These are phyloP conservation scores for Eubasilissa splendida DNA, from an alignment of 2,888 invertebrate species.

Conservation along the genomic window DNA sequence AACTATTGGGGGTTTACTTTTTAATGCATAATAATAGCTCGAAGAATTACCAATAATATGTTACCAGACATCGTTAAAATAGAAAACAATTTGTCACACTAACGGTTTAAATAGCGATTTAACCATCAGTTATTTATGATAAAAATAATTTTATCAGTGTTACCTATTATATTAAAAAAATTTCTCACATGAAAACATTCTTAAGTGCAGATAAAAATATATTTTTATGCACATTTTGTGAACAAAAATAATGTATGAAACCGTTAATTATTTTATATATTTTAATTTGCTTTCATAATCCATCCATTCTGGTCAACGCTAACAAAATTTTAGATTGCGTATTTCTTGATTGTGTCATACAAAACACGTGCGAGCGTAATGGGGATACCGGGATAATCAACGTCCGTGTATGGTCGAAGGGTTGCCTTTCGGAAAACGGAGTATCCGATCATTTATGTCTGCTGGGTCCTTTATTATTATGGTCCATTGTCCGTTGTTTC, in stretches of 20 bases:
- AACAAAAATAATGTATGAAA: no score
- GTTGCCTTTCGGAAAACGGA: slow-evolving; percentile 35
- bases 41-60: no score
- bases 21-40: no score
- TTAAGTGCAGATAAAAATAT: neutral
- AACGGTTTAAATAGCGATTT: no score
- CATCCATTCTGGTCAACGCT: neutral
- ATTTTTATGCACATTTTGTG: no score
- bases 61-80: no score
- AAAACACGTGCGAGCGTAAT: slow-evolving; percentile 27
- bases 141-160: no score
- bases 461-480: slow-evolving; percentile 46
- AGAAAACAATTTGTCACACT: no score
- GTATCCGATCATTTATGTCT: slow-evolving; percentile 34
- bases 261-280: no score
- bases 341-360: slow-evolving; percentile 14
- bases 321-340: slow-evolving; percentile 17
- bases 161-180: neutral
- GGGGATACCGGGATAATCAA: neutral
- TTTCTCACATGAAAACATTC: neutral
- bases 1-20: no score
- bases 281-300: no score
- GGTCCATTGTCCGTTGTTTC: slow-evolving; percentile 47
- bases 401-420: neutral
- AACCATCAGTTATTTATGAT: no score